Percentiles rank a stretch among this genome's conserved stretches.
Conservation (phyloP, 2,113 vertebrate species). For the Callithrix jacchus region DNA sequence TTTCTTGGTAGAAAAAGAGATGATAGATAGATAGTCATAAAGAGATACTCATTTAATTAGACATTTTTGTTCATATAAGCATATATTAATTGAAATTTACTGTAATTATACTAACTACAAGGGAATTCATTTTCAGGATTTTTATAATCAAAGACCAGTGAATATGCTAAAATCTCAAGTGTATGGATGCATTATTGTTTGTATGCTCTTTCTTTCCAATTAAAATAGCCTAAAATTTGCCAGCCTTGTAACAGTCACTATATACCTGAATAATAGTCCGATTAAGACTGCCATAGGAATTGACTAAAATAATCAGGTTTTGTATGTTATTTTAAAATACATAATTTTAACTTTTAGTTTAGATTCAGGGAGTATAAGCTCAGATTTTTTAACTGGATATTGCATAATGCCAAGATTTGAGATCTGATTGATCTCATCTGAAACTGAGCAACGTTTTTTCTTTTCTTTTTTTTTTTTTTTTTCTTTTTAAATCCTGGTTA, state of each 20-base stretch:
- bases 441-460: too few species aligned
- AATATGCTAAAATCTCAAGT: background rate
- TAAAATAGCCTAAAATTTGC: background rate
- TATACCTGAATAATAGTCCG: background rate
- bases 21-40: background rate
- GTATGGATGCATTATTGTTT: background rate
- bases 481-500: too few species aligned
- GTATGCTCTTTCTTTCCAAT: background rate
- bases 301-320: background rate
- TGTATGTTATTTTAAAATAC: too few species aligned
- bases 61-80: background rate
- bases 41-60: background rate
- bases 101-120: background rate
- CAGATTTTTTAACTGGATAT: too few species aligned
- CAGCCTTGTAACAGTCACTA: background rate
- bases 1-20: background rate
- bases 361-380: too few species aligned
- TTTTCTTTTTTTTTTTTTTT: too few species aligned
- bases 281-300: background rate
- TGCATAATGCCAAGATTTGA: too few species aligned
- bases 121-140: background rate
- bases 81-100: background rate
- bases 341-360: too few species aligned
- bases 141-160: background rate
- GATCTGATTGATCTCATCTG: too few species aligned